A percentile compares a stretch with the other conserved stretches of the same genome.
These are phyloP conservation scores for Cerceris ruficornis DNA, from an alignment of 2,888 invertebrate genomes.

Conservation along the genomic window DNA sequence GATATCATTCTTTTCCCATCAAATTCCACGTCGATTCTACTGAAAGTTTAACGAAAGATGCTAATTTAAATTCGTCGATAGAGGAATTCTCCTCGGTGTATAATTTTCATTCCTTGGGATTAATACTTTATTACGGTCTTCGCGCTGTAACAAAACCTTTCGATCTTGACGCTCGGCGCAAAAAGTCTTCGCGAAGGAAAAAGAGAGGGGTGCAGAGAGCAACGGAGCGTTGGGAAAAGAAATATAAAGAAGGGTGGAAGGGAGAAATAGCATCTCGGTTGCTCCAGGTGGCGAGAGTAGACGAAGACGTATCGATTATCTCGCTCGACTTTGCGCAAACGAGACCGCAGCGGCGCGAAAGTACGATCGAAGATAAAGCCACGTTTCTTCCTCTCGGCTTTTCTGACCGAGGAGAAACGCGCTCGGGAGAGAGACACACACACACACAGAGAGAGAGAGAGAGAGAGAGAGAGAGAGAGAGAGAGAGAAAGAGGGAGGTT, in stretches of 20 bases:
- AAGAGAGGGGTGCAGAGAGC: conserved; percentile 18
- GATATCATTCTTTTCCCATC: no score
- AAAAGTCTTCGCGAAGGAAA: background rate
- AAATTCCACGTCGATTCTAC: no score
- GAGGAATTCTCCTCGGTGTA: no score
- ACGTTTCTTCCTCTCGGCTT: conserved; percentile 39
- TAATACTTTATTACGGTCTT: no score
- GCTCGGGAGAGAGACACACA: no score
- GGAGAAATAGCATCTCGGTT: conserved; percentile 52
- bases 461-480: conserved; percentile 20
- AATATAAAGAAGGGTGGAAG: conserved; percentile 33
- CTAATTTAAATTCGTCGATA: no score
- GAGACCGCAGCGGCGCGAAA: conserved; percentile 68
- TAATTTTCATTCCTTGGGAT: no score
- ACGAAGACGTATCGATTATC: conserved; percentile 72
- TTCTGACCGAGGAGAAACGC: conserved; percentile 6
- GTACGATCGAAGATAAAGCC: conserved; percentile 69
- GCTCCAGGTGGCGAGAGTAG: conserved; percentile 56
- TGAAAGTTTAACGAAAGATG: no score
- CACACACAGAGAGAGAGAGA: background rate
- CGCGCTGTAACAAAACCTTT: no score
- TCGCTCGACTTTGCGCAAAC: conserved; percentile 69
- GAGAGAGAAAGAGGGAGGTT: conserved; percentile 29
- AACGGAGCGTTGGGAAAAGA: conserved; percentile 14
- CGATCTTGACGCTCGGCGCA: no score